A percentile compares a stretch with the other conserved stretches of the same genome.
Conservation (phyloP, 2,888 invertebrate genomes). For the Tanypteryx hageni region DNA sequence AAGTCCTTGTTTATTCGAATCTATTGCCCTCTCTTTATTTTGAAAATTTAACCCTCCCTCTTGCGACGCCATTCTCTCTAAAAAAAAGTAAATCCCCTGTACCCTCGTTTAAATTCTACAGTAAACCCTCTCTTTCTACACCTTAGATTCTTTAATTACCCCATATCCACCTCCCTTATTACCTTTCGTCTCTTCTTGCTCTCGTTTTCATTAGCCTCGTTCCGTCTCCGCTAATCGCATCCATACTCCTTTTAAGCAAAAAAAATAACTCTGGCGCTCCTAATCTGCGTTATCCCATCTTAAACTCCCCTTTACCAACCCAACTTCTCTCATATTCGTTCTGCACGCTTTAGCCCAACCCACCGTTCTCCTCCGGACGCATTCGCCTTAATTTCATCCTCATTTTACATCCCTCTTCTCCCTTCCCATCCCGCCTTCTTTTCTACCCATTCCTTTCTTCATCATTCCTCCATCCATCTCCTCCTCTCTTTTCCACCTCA, state of each 20-base stretch:
- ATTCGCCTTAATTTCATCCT: neutral
- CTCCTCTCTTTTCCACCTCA: neutral
- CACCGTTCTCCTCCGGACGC: neutral
- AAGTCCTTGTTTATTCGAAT: too few relatives aligned
- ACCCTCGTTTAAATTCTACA: too few relatives aligned
- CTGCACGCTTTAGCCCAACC: neutral
- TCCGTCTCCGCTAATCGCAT: slow-evolving; percentile 11
- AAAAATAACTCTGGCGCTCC: neutral
- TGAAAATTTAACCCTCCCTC: too few relatives aligned
- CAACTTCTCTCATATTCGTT: neutral
- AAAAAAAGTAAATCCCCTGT: too few relatives aligned
- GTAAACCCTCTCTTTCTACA: too few relatives aligned
- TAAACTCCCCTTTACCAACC: neutral
- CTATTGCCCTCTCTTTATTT: too few relatives aligned
- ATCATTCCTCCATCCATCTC: neutral
- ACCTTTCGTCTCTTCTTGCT: neutral
- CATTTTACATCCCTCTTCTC: neutral
- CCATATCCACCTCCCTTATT: neutral
- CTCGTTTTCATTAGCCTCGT: slow-evolving; percentile 11
- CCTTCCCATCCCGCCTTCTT: neutral
- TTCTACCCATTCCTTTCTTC: neutral
- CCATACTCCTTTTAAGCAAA: neutral
- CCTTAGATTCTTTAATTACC: slow-evolving; percentile 13
- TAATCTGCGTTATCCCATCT: neutral
- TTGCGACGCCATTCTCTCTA: too few relatives aligned